These are phyloP conservation scores for Dryobotodes eremita DNA, from an alignment of 2,888 invertebrate genomes.

Conservation along the genomic window DNA sequence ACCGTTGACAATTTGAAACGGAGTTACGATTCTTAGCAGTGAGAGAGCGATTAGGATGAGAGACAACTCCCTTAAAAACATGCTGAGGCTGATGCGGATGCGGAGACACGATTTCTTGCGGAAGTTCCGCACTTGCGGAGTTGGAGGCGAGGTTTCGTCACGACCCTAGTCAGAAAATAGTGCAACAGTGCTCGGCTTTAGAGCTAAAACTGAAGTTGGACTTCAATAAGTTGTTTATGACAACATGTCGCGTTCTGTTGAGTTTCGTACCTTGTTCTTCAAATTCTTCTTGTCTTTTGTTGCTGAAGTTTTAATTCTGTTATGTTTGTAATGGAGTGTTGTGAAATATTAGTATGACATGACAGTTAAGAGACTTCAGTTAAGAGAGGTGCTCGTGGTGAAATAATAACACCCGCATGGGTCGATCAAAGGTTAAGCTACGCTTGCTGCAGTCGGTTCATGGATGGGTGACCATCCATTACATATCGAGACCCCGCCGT, in stretches of 20 bases:
- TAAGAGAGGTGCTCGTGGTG: not conserved
- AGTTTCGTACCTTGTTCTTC: constrained; percentile 59
- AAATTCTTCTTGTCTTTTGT: constrained; percentile 59
- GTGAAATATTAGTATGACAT: constrained; percentile 16
- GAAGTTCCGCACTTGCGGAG: not conserved
- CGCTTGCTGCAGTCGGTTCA: not conserved
- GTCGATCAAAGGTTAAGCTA: not conserved
- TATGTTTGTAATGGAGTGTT: constrained; percentile 34
- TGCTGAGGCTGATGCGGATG: not conserved
- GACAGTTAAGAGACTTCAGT: not conserved
- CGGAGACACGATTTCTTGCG: not conserved
- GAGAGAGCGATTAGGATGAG: not conserved
- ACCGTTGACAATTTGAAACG: not conserved
- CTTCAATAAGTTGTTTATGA: constrained; percentile 67
- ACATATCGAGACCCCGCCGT: too few relatives aligned
- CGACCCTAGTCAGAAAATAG: constrained; percentile 27
- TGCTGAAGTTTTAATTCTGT: constrained; percentile 55
- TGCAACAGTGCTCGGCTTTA: constrained; percentile 35
- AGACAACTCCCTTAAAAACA: not conserved
- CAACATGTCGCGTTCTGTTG: constrained; percentile 62
- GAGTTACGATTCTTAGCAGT: not conserved
- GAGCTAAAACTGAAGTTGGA: constrained; percentile 60
- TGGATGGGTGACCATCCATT: too few relatives aligned
- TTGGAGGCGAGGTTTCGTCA: not conserved
- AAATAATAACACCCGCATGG: not conserved